A percentile compares a stretch with the other conserved stretches of the same genome.
Evolutionary conservation across 1,140 invertebrate species (phyloP).

Genomic region (Zaprionus capensis): DNA sequence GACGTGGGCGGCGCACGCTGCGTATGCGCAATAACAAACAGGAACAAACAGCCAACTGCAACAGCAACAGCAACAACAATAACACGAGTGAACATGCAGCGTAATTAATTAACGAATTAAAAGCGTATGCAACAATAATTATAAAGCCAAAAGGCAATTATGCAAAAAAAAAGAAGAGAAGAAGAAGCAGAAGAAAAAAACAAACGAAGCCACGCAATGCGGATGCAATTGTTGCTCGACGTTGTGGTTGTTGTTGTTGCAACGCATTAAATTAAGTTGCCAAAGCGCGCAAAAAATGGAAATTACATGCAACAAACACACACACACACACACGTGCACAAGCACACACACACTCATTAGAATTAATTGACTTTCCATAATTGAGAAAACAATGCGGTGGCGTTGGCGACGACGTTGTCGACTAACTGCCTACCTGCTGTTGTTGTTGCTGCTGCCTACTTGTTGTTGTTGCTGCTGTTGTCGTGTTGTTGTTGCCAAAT

Average conservation of each 20-base stretch:
- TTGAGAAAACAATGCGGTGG: conserved; percentile 82
- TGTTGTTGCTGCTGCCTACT: neutral
- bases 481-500: neutral
- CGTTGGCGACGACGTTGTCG: conserved; percentile 60
- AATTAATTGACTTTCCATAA: conserved; percentile 84
- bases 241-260: conserved; percentile 55
- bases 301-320: conserved; percentile 69
- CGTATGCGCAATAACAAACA: conserved; percentile 59
- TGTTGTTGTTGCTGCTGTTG: conserved; percentile 8
- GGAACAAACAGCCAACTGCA: conserved; percentile 20
- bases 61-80: conserved; percentile 26
- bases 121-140: conserved; percentile 80
- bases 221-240: conserved; percentile 70
- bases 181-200: conserved; percentile 37
- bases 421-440: conserved; percentile 19
- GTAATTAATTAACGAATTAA: conserved; percentile 81
- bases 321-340: conserved; percentile 43
- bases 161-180: conserved; percentile 56
- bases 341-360: conserved; percentile 70
- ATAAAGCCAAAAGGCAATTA: conserved; percentile 78
- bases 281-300: conserved; percentile 80
- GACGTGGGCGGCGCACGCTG: conserved; percentile 23
- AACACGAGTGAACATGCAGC: conserved; percentile 23
- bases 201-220: conserved; percentile 71
- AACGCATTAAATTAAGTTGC: conserved; percentile 84